Evolutionary conservation across 2,797 vertebrate species (phyloP).

Genomic region (Mus minutoides): DNA sequence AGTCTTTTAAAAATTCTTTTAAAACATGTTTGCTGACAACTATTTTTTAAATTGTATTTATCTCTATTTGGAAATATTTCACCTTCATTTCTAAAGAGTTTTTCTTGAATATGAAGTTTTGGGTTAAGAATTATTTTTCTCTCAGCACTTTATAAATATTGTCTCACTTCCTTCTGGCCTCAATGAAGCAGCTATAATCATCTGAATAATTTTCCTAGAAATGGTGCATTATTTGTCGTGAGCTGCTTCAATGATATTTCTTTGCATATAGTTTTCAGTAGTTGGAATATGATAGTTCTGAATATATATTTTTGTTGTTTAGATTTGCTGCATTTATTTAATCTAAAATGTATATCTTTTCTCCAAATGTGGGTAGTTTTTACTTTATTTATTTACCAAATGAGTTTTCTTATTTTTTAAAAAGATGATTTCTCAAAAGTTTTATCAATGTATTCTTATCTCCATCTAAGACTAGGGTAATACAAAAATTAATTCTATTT

Average conservation of each 20-base stretch:
- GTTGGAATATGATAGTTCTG: not conserved
- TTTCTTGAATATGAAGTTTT: constrained; percentile 52
- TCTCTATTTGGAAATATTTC: constrained; percentile 34
- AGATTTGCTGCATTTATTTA: constrained; percentile 13
- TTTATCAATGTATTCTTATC: not conserved
- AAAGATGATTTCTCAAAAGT: not conserved
- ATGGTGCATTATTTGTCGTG: not conserved
- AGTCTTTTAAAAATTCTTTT: constrained; percentile 51
- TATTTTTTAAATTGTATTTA: constrained; percentile 14
- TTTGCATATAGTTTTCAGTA: constrained; percentile 30
- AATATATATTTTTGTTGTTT: constrained; percentile 19
- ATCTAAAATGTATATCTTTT: constrained; percentile 6
- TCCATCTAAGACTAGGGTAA: not conserved
- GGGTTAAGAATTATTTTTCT: constrained; percentile 48
- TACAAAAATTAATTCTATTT: not conserved
- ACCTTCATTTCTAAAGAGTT: constrained; percentile 41
- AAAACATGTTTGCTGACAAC: not conserved
- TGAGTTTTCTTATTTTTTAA: not conserved
- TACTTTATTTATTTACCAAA: constrained; percentile 1
- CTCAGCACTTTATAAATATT: constrained; percentile 24
- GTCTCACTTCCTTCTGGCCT: constrained; percentile 44
- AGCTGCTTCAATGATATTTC: not conserved
- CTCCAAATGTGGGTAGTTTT: not conserved
- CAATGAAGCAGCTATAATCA: not conserved
- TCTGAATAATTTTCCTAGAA: constrained; percentile 37